Conservation (phyloP, 2,888 invertebrate species). For the Andrena haemorrhoa region DNA sequence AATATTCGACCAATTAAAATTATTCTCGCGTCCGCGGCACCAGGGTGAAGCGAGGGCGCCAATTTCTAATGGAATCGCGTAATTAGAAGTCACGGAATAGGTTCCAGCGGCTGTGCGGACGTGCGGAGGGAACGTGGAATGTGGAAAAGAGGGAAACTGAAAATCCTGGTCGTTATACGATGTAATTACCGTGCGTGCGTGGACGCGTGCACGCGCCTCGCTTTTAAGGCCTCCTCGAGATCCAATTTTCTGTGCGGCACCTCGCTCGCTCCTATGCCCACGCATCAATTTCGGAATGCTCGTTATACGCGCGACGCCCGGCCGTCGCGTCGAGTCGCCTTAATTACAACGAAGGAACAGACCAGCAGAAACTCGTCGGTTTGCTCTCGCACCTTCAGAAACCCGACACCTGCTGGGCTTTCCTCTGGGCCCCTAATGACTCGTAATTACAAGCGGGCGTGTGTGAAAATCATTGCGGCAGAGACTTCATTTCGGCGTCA, state of each 20-base stretch:
- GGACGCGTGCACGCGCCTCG: neutral
- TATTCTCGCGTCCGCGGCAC: slow-evolving; percentile 7
- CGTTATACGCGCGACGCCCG: slow-evolving; percentile 43
- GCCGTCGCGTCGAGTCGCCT: slow-evolving; percentile 34
- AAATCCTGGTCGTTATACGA: slow-evolving; percentile 41
- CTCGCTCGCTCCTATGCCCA: slow-evolving; percentile 32
- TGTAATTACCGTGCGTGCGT: slow-evolving; percentile 44
- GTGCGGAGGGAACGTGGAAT: too few species aligned
- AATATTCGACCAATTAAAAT: slow-evolving; percentile 31
- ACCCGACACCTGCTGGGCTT: slow-evolving; percentile 55
- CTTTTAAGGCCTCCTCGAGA: slow-evolving; percentile 33
- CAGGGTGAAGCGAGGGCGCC: neutral
- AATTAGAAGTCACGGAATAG: slow-evolving; percentile 21
- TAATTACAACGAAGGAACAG: slow-evolving; percentile 66
- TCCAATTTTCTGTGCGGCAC: slow-evolving; percentile 54
- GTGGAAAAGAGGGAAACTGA: neutral
- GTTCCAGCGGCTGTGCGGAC: neutral
- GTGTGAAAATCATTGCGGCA: slow-evolving; percentile 61
- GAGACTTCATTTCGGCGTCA: slow-evolving; percentile 51
- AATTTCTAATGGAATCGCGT: slow-evolving; percentile 7
- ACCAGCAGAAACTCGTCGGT: slow-evolving; percentile 1
- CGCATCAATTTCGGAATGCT: slow-evolving; percentile 56
- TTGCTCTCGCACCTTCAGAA: slow-evolving; percentile 23
- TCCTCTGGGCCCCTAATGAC: slow-evolving; percentile 59
- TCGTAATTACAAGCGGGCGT: slow-evolving; percentile 61